Base-by-base conservation (phyloP, 1,140 invertebrate genomes). In the Trichoplusia ni region DNA sequence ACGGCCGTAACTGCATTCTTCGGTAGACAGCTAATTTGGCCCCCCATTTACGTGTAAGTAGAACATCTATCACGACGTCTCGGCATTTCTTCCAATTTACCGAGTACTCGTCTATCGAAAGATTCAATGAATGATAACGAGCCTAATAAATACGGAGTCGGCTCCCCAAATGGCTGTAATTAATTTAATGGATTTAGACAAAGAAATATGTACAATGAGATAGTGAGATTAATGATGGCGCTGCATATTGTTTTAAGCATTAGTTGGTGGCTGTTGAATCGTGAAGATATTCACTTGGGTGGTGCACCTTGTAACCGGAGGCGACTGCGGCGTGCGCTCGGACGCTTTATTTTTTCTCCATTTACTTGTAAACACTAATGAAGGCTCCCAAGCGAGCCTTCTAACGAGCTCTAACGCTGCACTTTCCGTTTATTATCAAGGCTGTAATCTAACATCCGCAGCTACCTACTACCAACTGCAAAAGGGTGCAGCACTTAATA, bases 111-210 rank as follows among this genome's bases (percentile, higher is more conserved):
- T 75, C 81, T 84, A 86, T 87, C 81, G 73, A 64, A 79, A 87
- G 87, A 90, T 90, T 82, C 84, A 83, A 87, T 87, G 84, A 86
- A 87, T 86, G 87, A 90, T 90, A 90, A 88, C 83, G 84, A 82
- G 73, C 66, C 77, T 88, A 90, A 88, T 90, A 90, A 90, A 86
- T 87, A 86, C 79, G 69, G 69, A 81, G 74, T 77, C 82, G 82
- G 75, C 84, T 78, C 80, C 77, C 75, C 71, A 75, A 86, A 87
- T 81, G 75, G 67, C 74, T 53, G 82, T 84, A 88, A 90, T 90
- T 87, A 88, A 88, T 88, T 87, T 87, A 88, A 88, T 87, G 84
- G 81, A 87, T 89, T 86, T 86, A 86, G 81, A 88, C 82, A 88
- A 86, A 86, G 85, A 89, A 89, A 84, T 87, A 82, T 86, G 82